Evolutionary conservation across 1,140 invertebrate species (phyloP), one percentile per base, ranked within the genome.

Genomic region (Linepithema humile): DNA sequence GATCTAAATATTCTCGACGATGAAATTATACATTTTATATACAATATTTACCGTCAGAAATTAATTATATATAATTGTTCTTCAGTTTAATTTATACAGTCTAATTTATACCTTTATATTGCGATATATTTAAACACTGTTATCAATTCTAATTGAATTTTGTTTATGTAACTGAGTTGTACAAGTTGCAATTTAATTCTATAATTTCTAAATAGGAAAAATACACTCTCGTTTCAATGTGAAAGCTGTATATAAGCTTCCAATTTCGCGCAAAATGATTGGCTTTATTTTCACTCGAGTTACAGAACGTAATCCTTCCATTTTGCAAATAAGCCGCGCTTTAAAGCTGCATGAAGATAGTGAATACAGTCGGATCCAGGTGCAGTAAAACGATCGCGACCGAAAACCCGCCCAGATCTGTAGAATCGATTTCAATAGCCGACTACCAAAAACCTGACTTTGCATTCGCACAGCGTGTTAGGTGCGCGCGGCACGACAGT

Each of bases 381-480:
- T 40, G 23, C 12, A 55, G 2, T n/a, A 17, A 40, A 57, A 80
- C 48, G 23, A 55, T 80, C 26, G 45, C 64, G 48, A 20, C 40
- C 35, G 48, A 80, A 70, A 69, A 70, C n/a, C 35, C 48, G 48
- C 48, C n/a, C 45, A 32, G 35, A 69, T 78, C 62, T 40, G 64
- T 43, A 55, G 64, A 43, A 80, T 80, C 64, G 75, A 55, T 80
- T 80, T 70, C 75, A 55, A 80, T 32, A 48, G 64, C 32, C 45
- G 23, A 64, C 55, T 75, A 62, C 38, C 43, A 77, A 77, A 77
- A 64, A 60, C 59, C 60, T n/a, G 74, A 77, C 57, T 80, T 80
- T 57, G 48, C 64, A 80, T 70, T 70, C 75, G 75, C 74, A 29
- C 29, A 38, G 60, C 60, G 74, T 65, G 60, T 77, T 67, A 67